These are phyloP conservation scores for Carapus acus DNA, from an alignment of 2,797 vertebrate species.

Conservation along the genomic window DNA sequence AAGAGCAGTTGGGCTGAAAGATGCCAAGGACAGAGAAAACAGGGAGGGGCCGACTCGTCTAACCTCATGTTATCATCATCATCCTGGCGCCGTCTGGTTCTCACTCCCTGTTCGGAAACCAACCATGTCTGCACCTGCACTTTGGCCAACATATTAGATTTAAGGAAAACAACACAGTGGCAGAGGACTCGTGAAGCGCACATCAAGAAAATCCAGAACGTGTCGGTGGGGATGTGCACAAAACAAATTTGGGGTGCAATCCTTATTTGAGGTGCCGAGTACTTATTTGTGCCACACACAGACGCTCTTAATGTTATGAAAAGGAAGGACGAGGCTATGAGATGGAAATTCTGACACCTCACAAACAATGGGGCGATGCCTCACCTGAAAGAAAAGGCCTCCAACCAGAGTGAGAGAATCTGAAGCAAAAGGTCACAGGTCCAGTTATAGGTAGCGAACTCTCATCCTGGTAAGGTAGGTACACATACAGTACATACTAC, in stretches of 20 bases:
- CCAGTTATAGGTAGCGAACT: slow-evolving; percentile 17
- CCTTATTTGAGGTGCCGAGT: slow-evolving; percentile 3
- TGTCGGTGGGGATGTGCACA: slow-evolving; percentile 51
- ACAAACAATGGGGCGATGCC: slow-evolving; percentile 22
- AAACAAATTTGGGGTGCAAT: slow-evolving; percentile 27
- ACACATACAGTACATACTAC: slow-evolving; percentile 38
- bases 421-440: slow-evolving; percentile 31
- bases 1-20: slow-evolving; percentile 46
- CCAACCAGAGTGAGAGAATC: slow-evolving; percentile 3
- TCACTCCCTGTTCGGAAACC: slow-evolving; percentile 13
- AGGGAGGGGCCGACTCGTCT: slow-evolving; percentile 46
- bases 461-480: slow-evolving; percentile 23
- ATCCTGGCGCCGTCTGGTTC: slow-evolving; percentile 36
- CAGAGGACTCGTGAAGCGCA: slow-evolving; percentile 60
- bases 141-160: not conserved
- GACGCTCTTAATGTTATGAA: not conserved
- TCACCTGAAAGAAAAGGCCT: slow-evolving; percentile 20
- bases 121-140: slow-evolving; percentile 15
- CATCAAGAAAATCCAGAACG: slow-evolving; percentile 41
- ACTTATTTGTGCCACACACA: slow-evolving; percentile 13
- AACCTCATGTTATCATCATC: slow-evolving; percentile 34
- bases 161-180: slow-evolving; percentile 23
- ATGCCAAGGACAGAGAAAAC: slow-evolving; percentile 27
- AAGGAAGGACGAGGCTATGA: slow-evolving; percentile 13
- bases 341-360: slow-evolving; percentile 29